Evolutionary conservation across 2,888 invertebrate species (phyloP).

Genomic region (Phoenoteleia sp.): DNA sequence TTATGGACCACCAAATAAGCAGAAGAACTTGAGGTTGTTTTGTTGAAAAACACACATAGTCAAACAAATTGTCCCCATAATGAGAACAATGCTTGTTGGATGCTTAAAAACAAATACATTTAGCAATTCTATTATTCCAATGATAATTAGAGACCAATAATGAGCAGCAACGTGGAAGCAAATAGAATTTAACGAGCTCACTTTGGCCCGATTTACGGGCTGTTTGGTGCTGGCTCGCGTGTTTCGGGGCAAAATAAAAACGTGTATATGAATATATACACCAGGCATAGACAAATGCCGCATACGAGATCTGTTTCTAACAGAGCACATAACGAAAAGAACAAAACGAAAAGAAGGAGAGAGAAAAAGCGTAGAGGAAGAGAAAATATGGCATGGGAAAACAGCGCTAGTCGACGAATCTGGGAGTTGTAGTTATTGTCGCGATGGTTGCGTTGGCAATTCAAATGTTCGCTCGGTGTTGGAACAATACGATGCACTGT

Average conservation of each 20-base stretch:
- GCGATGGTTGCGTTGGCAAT: constrained; percentile 60
- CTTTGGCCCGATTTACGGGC: constrained; percentile 12
- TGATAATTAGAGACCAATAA: constrained; percentile 18
- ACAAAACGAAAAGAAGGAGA: constrained; percentile 43
- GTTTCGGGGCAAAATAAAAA: constrained; percentile 21
- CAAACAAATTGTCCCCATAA: too few relatives aligned
- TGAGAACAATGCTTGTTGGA: too few relatives aligned
- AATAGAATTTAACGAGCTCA: constrained; percentile 33
- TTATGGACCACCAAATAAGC: too few relatives aligned
- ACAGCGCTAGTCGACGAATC: constrained; percentile 63
- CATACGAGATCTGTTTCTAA: constrained; percentile 56
- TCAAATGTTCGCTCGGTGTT: constrained; percentile 72
- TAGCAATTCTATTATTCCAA: background rate
- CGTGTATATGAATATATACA: constrained; percentile 19
- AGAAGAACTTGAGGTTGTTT: too few relatives aligned
- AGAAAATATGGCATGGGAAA: constrained; percentile 65
- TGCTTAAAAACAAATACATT: constrained; percentile 10
- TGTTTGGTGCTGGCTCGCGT: constrained; percentile 9
- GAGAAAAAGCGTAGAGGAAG: constrained; percentile 15
- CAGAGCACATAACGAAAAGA: constrained; percentile 59
- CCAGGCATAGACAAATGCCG: constrained; percentile 29
- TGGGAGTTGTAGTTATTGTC: constrained; percentile 61
- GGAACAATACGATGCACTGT: constrained; percentile 56
- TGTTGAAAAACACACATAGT: too few relatives aligned
- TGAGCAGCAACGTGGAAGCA: background rate